These are phyloP conservation scores for Pogonocichla stellata DNA, from an alignment of 2,113 vertebrate genomes.

Conservation along the genomic window DNA sequence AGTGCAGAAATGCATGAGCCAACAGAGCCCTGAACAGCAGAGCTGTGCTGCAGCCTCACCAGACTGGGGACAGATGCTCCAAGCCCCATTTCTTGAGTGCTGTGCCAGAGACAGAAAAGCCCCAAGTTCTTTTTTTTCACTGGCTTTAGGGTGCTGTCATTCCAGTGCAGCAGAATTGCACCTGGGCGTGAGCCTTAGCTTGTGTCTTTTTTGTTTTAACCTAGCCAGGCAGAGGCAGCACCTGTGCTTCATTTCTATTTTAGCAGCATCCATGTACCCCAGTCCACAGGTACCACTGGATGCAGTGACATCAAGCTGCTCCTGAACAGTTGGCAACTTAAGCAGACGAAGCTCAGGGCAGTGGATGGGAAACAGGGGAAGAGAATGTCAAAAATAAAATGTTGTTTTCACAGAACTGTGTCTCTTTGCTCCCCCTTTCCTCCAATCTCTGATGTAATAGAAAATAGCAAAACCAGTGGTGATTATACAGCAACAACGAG, in stretches of 20 bases:
- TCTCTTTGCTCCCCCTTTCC: background rate
- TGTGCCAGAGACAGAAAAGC: background rate
- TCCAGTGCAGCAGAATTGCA: background rate
- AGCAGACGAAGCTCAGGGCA: background rate
- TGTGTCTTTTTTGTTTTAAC: background rate
- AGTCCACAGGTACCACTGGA: background rate
- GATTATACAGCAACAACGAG: background rate
- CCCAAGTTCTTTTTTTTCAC: background rate
- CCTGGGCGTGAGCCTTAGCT: background rate
- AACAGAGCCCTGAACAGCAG: background rate
- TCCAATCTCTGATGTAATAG: background rate
- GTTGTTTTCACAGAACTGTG: background rate
- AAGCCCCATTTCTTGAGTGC: background rate
- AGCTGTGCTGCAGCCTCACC: background rate
- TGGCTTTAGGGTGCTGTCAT: background rate
- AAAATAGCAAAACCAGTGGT: background rate
- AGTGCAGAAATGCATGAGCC: background rate
- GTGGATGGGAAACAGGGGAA: background rate
- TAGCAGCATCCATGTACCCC: background rate
- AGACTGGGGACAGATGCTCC: background rate
- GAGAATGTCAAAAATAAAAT: background rate
- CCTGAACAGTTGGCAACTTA: background rate
- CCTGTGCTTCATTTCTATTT: background rate
- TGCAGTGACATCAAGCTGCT: background rate
- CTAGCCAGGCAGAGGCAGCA: background rate